Evolutionary conservation across 2,113 vertebrate genomes (phyloP), one percentile per base, ranked within the genome.

Genomic region (Serinus canaria): DNA sequence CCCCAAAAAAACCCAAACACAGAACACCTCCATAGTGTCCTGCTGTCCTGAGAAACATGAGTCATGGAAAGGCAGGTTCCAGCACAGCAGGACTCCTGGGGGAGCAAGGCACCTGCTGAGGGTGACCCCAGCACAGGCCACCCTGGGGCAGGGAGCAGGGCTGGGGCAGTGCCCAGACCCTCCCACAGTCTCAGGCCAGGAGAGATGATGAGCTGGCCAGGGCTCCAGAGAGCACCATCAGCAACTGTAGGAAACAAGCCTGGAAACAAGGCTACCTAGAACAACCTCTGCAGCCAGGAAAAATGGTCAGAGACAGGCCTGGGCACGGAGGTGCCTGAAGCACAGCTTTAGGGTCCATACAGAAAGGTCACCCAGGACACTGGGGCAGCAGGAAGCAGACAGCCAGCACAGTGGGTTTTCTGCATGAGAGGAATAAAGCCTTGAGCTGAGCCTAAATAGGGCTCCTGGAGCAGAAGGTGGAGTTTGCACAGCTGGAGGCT

Each of bases 381-480:
- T 4, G 1, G 7, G 18, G 20, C 33, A 68, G 43, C 19, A 87
- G 30, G 11, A 47, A 35, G 23, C 27, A 70, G 28, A 59, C 2
- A 27, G 31, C 4, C 64, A 76, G 6, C 7, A 74, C 6, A 20
- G 6, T 4, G 15, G 3, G 4, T 20, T 56, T 74, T 56, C 12
- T 19, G 15, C 9, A 73, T 9, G 2, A 55, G 0, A 25, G 2
- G 7, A 11, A 1, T 4, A 9, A 41, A 19, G 0, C 2, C 7
- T 74, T 15, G 27, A 30, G 4, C 19, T 70, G n/a, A 73, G 30
- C 30, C 81, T 72, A 68, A 68, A 72, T 3, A 23, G 23, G 10
- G 28, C 33, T 91, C 12, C 63, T 60, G 76, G 49, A 67, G 50
- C 41, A 39, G 33, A 0, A 69, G 31, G 2, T 25, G 31, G 28